A percentile compares a stretch with the other conserved stretches of the same genome.
Evolutionary conservation across 2,113 vertebrate species (phyloP).

Genomic region (Tychaedon coryphoeus): DNA sequence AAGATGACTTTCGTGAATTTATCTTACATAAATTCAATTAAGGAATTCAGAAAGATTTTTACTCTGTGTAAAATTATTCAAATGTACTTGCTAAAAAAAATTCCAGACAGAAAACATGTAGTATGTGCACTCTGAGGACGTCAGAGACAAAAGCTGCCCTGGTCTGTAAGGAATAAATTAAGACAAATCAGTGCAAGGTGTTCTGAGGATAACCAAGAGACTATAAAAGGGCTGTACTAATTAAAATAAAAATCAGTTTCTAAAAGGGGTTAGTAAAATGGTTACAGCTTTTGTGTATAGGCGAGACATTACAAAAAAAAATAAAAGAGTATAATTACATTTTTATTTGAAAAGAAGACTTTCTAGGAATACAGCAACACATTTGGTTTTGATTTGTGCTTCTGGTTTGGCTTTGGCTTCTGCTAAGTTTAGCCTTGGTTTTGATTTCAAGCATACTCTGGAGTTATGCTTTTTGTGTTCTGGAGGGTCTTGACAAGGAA

Average conservation of each 20-base stretch:
- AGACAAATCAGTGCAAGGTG: neutral
- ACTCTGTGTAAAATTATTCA: neutral
- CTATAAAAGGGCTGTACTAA: neutral
- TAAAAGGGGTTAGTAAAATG: neutral
- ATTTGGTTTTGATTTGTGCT: conserved; percentile 34
- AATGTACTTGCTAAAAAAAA: neutral
- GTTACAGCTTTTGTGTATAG: neutral
- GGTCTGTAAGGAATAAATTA: conserved; percentile 1
- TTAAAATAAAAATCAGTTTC: conserved; percentile 21
- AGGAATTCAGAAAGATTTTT: neutral
- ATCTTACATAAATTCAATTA: neutral
- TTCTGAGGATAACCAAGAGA: neutral
- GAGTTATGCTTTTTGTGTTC: neutral
- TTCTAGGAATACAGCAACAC: conserved; percentile 40
- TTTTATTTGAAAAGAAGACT: conserved; percentile 1
- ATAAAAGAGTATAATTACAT: neutral
- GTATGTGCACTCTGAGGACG: neutral
- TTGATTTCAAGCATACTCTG: neutral
- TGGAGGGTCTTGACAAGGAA: neutral
- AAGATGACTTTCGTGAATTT: neutral
- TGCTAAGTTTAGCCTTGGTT: neutral
- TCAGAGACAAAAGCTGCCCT: neutral
- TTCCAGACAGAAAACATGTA: neutral
- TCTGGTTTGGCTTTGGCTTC: conserved; percentile 7
- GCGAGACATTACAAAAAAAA: neutral